Conservation (phyloP, 2,797 vertebrate species). For the Syngnathus acus region DNA sequence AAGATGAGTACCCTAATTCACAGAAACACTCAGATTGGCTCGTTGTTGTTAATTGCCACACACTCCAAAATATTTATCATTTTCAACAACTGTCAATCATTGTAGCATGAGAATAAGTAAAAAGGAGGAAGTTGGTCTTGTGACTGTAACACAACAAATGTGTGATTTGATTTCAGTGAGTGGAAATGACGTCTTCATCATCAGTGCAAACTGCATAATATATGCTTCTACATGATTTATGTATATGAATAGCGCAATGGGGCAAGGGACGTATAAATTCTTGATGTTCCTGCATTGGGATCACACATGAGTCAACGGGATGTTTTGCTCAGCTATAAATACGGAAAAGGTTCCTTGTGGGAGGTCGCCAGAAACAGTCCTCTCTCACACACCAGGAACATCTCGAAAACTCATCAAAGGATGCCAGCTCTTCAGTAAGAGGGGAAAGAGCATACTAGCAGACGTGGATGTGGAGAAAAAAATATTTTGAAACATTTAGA, state of each 20-base stretch:
- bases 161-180: conserved; percentile 61
- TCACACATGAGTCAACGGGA: conserved; percentile 37
- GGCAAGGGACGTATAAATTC: conserved; percentile 25
- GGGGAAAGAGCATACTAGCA: neutral
- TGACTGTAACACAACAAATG: too few species aligned
- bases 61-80: too few species aligned
- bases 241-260: conserved; percentile 24
- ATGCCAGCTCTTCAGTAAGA: neutral
- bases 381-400: neutral
- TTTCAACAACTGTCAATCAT: too few species aligned
- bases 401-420: neutral
- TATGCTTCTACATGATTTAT: neutral
- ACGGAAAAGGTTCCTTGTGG: conserved; percentile 25
- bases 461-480: neutral
- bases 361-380: conserved; percentile 24
- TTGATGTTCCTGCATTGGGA: conserved; percentile 23
- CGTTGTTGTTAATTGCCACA: too few species aligned
- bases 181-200: conserved; percentile 31
- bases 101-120: too few species aligned
- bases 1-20: too few species aligned
- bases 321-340: conserved; percentile 45
- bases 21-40: too few species aligned
- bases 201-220: conserved; percentile 14
- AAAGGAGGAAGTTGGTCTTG: too few species aligned
- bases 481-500: neutral